Evolutionary conservation across 2,113 vertebrate genomes (phyloP), one percentile per base, ranked within the genome.

Genomic region (Prietella phreatophila): DNA sequence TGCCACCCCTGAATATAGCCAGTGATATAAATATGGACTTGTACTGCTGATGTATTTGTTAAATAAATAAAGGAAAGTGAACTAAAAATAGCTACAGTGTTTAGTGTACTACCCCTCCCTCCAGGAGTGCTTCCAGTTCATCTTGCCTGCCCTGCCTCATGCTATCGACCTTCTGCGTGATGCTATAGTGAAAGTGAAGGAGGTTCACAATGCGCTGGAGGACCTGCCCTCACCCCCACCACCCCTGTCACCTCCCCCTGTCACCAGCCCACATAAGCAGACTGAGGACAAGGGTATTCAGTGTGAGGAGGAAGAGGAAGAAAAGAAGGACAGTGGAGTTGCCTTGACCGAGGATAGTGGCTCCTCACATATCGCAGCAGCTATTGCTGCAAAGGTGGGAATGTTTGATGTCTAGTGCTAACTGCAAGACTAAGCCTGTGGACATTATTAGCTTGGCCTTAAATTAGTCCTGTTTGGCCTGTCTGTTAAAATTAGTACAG

Each of bases 121-220:
- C 83, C 92, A 99, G 98, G 98, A 99, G 97, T 99, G 98, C 94
- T 99, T 99, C 95, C 98, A 99, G 94, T 99, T 99, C 94, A 98
- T 99, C 95, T 95, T 99, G 95, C 98, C 98, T 88, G 98, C 98
- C 92, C 96, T 99, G 95, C 98, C 98, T 93, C 98, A 99, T 0
- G 98, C 98, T 94, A 97, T 99, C 84, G 98, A 99, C 93, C 97
- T 99, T 92, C 95, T 99, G 95, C 96, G 98, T 20, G 98, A 99
- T 90, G 98, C 98, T 88, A 95, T 96, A 82, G 97, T 99, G 91
- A 96, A 96, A 94, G 96, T 99, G 81, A 99, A 99, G 94, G 96
- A 97, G 92, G 97, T 97, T 2, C 98, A 99, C 0, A 96, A 97
- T 86, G 97, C 98, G 89, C 95, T 99, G 93, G 97, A 99, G 95